phyloP scores from a whole-genome alignment of 1,140 invertebrate species.

The Bombus pyrosoma region DNA sequence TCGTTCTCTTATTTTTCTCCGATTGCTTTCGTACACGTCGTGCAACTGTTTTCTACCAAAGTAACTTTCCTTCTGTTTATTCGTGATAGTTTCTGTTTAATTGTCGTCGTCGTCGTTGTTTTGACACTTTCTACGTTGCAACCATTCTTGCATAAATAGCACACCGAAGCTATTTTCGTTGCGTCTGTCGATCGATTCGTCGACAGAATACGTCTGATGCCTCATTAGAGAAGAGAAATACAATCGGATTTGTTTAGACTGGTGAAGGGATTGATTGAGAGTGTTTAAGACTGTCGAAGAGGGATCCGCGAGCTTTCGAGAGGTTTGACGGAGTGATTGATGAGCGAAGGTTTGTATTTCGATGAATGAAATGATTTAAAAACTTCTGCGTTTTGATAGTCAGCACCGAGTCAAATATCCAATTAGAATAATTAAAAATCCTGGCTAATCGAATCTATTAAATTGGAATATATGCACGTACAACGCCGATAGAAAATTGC shows the following conservation, averaged over 20 bases:
- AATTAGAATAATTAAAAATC: not conserved
- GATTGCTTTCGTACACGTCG: not conserved
- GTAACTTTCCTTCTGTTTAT: not conserved
- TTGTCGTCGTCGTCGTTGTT: slow-evolving; percentile 10
- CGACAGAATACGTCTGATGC: not conserved
- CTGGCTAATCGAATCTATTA: not conserved
- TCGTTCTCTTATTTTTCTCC: not conserved
- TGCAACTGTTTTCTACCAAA: not conserved
- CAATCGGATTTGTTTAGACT: not conserved
- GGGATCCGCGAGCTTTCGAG: not conserved
- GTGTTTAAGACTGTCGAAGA: not conserved
- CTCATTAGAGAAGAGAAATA: not conserved
- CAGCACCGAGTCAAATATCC: no score
- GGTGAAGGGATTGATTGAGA: no score
- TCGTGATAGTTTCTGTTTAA: not conserved
- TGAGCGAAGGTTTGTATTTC: not conserved
- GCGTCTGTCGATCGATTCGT: slow-evolving; percentile 2
- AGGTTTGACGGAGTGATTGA: not conserved
- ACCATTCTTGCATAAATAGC: slow-evolving; percentile 36
- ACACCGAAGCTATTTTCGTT: slow-evolving; percentile 14
- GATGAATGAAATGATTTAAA: not conserved
- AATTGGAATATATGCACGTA: not conserved
- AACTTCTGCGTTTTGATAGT: no score
- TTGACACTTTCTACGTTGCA: slow-evolving; percentile 7
- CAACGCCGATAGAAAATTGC: not conserved